A percentile compares a stretch with the other conserved stretches of the same genome.
Conservation (phyloP, 2,113 vertebrate genomes). For the Oryzias melastigma region DNA sequence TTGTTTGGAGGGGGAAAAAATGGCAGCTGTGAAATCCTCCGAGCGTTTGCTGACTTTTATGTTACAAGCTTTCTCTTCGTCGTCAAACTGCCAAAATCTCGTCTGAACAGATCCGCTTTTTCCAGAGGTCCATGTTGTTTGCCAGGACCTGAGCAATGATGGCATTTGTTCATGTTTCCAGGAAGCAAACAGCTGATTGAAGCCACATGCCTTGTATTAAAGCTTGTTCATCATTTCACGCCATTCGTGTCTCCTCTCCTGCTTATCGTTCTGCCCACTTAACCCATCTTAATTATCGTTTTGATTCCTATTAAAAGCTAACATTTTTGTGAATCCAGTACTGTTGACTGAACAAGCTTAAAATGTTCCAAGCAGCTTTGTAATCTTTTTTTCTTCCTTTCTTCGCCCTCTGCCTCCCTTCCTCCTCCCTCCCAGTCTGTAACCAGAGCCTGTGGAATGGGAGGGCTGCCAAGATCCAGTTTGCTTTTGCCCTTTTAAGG, state of each 20-base stretch:
- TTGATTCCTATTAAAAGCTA: not conserved
- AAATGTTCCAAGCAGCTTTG: slow-evolving; percentile 59
- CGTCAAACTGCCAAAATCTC: not conserved
- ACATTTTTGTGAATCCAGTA: slow-evolving; percentile 1
- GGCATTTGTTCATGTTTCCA: slow-evolving; percentile 27
- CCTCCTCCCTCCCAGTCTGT: slow-evolving; percentile 55
- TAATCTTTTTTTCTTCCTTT: slow-evolving; percentile 12
- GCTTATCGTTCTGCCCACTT: not conserved
- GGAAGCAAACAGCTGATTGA: slow-evolving; percentile 49
- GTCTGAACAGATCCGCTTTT: slow-evolving; percentile 34
- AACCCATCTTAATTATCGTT: not conserved
- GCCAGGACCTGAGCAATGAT: slow-evolving; percentile 21
- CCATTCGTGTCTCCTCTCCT: slow-evolving; percentile 21
- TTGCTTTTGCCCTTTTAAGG: slow-evolving; percentile 84
- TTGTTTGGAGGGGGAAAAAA: not conserved
- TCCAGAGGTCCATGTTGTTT: slow-evolving; percentile 21
- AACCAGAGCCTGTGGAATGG: slow-evolving; percentile 78
- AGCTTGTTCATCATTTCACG: slow-evolving; percentile 56
- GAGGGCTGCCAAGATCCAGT: slow-evolving; percentile 78
- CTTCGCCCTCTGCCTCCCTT: slow-evolving; percentile 21
- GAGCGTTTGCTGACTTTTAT: not conserved
- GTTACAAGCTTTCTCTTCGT: slow-evolving; percentile 9
- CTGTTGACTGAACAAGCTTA: slow-evolving; percentile 48
- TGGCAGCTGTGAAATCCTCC: not conserved
- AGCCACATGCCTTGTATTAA: slow-evolving; percentile 54